phyloP scores from a whole-genome alignment of 2,113 vertebrate genomes.

The Antechinus flavipes region DNA sequence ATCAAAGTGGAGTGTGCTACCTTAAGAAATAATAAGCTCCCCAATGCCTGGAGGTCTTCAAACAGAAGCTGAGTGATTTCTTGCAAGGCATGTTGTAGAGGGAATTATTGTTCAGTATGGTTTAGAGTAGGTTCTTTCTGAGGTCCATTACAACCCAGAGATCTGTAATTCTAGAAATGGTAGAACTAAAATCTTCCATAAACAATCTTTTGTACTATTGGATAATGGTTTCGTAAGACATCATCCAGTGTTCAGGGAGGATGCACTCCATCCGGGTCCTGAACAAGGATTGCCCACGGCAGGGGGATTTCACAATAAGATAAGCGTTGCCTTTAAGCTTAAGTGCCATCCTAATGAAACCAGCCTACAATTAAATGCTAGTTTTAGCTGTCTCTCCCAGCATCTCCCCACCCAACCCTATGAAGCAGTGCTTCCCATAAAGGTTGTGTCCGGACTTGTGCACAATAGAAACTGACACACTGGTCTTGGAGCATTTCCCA shows the following conservation, averaged over 20 bases:
- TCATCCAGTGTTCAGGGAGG: not conserved
- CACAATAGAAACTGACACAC: constrained; percentile 78
- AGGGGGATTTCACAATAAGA: not conserved
- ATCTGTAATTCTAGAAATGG: not conserved
- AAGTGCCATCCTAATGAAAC: not conserved
- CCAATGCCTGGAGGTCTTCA: not conserved
- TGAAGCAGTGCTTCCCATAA: constrained; percentile 65
- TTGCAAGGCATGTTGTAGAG: not conserved
- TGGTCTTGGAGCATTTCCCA: constrained; percentile 79
- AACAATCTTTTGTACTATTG: not conserved
- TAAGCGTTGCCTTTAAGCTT: not conserved
- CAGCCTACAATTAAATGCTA: constrained; percentile 62
- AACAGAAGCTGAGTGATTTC: not conserved
- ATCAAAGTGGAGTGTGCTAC: not conserved
- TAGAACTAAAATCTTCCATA: not conserved
- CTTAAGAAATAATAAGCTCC: not conserved
- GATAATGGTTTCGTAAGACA: not conserved
- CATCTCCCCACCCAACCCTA: constrained; percentile 76
- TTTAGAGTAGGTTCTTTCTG: not conserved
- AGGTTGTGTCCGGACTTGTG: constrained; percentile 80
- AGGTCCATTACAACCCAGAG: not conserved
- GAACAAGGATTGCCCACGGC: not conserved
- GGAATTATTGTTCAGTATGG: not conserved
- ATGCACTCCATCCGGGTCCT: not conserved
- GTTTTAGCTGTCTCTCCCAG: constrained; percentile 45